Evolutionary conservation across 2,888 invertebrate species (phyloP).

Genomic region (Uropetala carovei): DNA sequence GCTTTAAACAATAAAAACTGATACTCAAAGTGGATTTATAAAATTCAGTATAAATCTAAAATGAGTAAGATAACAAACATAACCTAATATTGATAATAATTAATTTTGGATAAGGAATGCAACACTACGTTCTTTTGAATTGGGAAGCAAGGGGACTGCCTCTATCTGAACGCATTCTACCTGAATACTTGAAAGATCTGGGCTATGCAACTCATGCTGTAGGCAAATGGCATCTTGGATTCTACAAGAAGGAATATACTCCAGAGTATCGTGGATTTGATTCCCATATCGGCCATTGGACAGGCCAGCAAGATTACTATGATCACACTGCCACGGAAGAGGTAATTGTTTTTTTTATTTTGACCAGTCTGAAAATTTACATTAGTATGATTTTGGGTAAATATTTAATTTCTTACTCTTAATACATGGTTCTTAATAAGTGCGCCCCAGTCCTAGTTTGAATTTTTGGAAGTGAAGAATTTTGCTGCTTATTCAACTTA

Average conservation of each 20-base stretch:
- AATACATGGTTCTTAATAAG: too few relatives aligned
- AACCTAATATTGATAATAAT: neutral
- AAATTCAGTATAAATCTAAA: neutral
- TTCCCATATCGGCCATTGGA: constrained; percentile 87
- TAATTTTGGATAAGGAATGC: constrained; percentile 79
- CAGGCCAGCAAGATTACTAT: constrained; percentile 87
- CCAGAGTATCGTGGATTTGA: constrained; percentile 88
- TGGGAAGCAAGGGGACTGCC: constrained; percentile 86
- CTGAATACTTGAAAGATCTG: constrained; percentile 80
- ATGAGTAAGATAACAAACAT: neutral
- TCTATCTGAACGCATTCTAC: constrained; percentile 81
- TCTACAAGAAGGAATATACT: constrained; percentile 82
- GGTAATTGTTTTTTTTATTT: constrained; percentile 73
- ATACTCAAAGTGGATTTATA: too few relatives aligned
- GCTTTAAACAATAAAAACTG: too few relatives aligned
- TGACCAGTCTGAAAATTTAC: neutral
- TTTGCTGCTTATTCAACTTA: too few relatives aligned
- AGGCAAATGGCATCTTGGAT: constrained; percentile 95
- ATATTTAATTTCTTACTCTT: too few relatives aligned
- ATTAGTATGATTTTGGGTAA: neutral
- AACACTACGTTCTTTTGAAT: constrained; percentile 82
- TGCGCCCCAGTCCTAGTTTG: too few relatives aligned
- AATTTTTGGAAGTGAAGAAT: too few relatives aligned
- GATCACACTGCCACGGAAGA: constrained; percentile 78
- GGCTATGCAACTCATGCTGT: constrained; percentile 90